Conservation (phyloP, 2,113 vertebrate genomes). For the Leptodactylus fuscus region DNA sequence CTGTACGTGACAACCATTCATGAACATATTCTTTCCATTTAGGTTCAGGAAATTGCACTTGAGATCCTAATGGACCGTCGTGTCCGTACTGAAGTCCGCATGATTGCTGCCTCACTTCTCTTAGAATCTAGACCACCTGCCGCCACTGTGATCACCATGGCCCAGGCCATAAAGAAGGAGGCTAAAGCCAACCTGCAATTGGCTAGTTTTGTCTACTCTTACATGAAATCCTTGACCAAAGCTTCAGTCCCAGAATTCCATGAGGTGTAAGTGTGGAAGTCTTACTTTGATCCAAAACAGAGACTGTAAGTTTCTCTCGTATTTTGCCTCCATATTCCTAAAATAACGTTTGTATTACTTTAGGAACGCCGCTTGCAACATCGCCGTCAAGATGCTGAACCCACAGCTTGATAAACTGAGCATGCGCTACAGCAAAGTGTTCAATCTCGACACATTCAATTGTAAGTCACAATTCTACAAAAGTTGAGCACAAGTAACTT, state of each 20-base stretch:
- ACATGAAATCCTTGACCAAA: conserved; percentile 81
- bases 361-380: conserved; percentile 81
- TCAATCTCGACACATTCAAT: conserved; percentile 66
- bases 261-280: conserved; percentile 75
- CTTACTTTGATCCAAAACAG: background rate
- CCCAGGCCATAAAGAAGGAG: conserved; percentile 75
- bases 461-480: conserved; percentile 72
- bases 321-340: background rate
- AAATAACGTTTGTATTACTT: conserved; percentile 19
- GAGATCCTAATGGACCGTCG: conserved; percentile 77
- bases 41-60: conserved; percentile 81
- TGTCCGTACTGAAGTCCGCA: conserved; percentile 76
- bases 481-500: background rate
- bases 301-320: too few species aligned
- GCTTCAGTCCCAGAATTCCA: conserved; percentile 68
- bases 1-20: background rate
- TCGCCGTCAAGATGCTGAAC: conserved; percentile 80
- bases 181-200: conserved; percentile 77
- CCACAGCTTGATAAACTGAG: conserved; percentile 73
- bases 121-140: conserved; percentile 81
- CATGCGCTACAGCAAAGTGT: conserved; percentile 78
- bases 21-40: background rate
- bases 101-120: conserved; percentile 79
- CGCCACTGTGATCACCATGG: conserved; percentile 73
- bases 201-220: conserved; percentile 81